A percentile compares a stretch with the other conserved stretches of the same genome.
Conservation (phyloP, 2,797 vertebrate genomes). For the Cetoscarus ocellatus region DNA sequence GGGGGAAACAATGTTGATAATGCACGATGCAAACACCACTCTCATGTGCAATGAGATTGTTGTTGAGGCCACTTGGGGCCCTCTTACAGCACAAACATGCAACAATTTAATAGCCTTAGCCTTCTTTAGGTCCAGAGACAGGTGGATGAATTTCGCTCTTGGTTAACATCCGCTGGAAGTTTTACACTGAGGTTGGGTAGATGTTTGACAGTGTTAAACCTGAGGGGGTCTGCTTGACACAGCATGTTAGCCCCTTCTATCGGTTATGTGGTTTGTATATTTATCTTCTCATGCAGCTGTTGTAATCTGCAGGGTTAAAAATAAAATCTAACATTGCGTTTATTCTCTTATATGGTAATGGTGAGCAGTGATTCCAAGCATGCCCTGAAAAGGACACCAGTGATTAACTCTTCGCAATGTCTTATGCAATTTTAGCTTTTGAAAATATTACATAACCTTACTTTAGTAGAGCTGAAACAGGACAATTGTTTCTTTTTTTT, state of each 20-base stretch:
- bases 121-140: conserved; percentile 10
- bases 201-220: conserved; percentile 1
- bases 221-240: neutral
- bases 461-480: neutral
- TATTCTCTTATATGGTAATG: neutral
- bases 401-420: neutral
- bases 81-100: neutral
- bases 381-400: neutral
- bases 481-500: neutral
- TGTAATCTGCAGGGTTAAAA: conserved; percentile 7
- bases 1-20: conserved; percentile 49
- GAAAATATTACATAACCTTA: neutral
- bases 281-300: conserved; percentile 4
- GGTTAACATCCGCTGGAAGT: neutral
- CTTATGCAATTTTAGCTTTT: neutral
- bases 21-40: conserved; percentile 23
- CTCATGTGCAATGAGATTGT: conserved; percentile 14
- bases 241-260: neutral
- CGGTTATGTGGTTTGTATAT: neutral
- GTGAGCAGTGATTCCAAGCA: neutral
- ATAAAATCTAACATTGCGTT: neutral
- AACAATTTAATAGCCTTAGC: neutral
- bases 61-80: conserved; percentile 6
- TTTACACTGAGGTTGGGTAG: neutral
- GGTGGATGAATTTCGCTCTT: conserved; percentile 7